phyloP scores from a whole-genome alignment of 2,888 invertebrate genomes.

The Drosophila ezoana region DNA sequence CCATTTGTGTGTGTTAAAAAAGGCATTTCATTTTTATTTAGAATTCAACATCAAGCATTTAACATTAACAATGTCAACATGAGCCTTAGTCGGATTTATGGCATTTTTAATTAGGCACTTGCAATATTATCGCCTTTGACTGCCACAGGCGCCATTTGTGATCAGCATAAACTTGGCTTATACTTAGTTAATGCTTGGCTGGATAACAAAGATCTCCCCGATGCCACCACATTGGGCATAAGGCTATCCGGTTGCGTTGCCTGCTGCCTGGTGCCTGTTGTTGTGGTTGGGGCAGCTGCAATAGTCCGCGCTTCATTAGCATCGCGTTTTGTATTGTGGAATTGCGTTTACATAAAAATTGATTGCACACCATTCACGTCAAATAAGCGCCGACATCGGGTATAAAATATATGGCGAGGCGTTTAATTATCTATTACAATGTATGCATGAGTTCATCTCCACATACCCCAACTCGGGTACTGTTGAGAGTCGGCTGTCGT shows the following conservation, averaged over 20 bases:
- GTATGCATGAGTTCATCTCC: conserved; percentile 38
- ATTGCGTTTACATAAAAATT: conserved; percentile 69
- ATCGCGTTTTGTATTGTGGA: conserved; percentile 65
- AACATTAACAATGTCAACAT: conserved; percentile 49
- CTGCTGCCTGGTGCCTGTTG: conserved; percentile 6
- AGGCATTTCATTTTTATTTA: conserved; percentile 52
- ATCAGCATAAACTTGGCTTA: conserved; percentile 42
- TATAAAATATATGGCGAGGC: conserved; percentile 55
- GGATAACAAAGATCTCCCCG: conserved; percentile 27
- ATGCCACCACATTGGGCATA: conserved; percentile 46
- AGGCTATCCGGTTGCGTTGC: conserved; percentile 53
- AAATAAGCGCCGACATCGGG: conserved; percentile 49
- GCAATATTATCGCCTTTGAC: conserved; percentile 41
- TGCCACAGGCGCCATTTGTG: conserved; percentile 42
- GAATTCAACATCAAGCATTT: conserved; percentile 23
- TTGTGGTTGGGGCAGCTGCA: conserved; percentile 32
- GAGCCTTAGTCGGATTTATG: conserved; percentile 56
- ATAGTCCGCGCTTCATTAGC: conserved; percentile 66
- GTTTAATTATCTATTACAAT: conserved; percentile 65
- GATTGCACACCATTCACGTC: conserved; percentile 60
- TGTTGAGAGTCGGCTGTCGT: conserved; percentile 25
- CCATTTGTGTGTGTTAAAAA: conserved; percentile 43
- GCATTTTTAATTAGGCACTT: conserved; percentile 71
- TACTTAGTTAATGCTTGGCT: conserved; percentile 38
- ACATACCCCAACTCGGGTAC: conserved; percentile 12